Evolutionary conservation across 2,113 vertebrate genomes (phyloP).

Genomic region (Lucifuga dentata): DNA sequence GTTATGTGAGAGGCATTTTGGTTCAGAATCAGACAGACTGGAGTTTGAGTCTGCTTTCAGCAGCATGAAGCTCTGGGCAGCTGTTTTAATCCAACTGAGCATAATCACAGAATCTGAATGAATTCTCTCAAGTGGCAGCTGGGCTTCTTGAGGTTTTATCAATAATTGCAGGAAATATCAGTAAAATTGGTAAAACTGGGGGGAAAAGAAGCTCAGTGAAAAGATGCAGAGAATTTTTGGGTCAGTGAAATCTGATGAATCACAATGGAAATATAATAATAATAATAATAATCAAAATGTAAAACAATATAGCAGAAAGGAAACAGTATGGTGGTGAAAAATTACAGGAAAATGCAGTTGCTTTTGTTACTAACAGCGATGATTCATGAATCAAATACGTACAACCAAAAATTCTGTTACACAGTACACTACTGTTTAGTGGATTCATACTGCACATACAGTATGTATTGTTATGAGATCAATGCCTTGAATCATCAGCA

Average conservation of each 20-base stretch:
- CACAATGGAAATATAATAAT: too few relatives aligned
- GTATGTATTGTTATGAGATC: too few relatives aligned
- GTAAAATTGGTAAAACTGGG: constrained; percentile 2
- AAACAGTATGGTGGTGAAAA: too few relatives aligned
- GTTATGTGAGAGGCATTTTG: constrained; percentile 24
- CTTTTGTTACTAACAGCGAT: too few relatives aligned
- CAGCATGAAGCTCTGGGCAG: constrained; percentile 32
- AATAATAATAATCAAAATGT: too few relatives aligned
- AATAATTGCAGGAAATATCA: constrained; percentile 42
- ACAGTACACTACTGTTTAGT: too few relatives aligned
- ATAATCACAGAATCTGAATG: constrained; percentile 13
- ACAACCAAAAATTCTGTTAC: too few relatives aligned
- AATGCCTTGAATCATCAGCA: too few relatives aligned
- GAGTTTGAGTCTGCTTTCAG: constrained; percentile 27
- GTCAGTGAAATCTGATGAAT: neutral
- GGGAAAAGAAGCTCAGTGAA: neutral
- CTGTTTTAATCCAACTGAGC: constrained; percentile 10
- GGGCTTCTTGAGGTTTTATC: constrained; percentile 42
- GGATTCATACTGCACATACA: too few relatives aligned
- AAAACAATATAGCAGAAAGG: too few relatives aligned
- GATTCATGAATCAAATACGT: too few relatives aligned
- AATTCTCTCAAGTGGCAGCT: constrained; percentile 51
- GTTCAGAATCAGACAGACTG: constrained; percentile 15
- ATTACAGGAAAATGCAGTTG: too few relatives aligned
- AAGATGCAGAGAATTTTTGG: neutral